Evolutionary conservation across 2,113 vertebrate genomes (phyloP).

Genomic region (Dromaius novaehollandiae): DNA sequence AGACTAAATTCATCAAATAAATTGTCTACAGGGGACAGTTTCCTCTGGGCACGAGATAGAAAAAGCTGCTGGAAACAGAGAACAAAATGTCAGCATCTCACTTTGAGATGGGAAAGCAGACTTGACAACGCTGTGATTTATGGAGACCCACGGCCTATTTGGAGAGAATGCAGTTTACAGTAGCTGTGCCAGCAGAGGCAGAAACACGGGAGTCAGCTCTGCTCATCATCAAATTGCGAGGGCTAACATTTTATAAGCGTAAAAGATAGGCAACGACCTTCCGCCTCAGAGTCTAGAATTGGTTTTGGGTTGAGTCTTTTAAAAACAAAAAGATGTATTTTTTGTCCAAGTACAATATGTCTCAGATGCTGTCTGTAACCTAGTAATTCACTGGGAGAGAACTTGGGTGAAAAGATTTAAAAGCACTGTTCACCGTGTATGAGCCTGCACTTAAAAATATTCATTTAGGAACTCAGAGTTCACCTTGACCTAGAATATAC

Average conservation of each 20-base stretch:
- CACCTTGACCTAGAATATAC: conserved; percentile 72
- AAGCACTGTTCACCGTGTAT: neutral
- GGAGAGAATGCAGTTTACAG: neutral
- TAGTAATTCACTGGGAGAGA: conserved; percentile 62
- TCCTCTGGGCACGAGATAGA: neutral
- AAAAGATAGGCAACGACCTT: conserved; percentile 64
- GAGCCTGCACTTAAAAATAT: conserved; percentile 43
- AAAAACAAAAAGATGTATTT: conserved; percentile 41
- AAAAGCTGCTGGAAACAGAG: neutral
- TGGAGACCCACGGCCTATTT: neutral
- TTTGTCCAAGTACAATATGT: conserved; percentile 38
- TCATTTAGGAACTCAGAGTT: conserved; percentile 63
- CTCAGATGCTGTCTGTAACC: conserved; percentile 65
- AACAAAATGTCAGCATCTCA: conserved; percentile 13
- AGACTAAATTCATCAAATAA: neutral
- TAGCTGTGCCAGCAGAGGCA: conserved; percentile 16
- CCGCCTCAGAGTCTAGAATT: conserved; percentile 46
- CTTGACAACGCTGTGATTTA: conserved; percentile 28
- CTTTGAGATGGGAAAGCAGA: neutral
- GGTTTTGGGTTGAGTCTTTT: conserved; percentile 28
- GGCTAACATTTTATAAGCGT: conserved; percentile 38
- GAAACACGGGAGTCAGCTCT: neutral
- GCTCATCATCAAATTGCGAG: neutral
- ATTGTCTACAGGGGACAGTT: neutral
- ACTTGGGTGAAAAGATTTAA: conserved; percentile 67